Percentiles rank a stretch among this genome's conserved stretches.
Conservation (phyloP, 2,888 invertebrate species). For the Ormyrus thymus region DNA sequence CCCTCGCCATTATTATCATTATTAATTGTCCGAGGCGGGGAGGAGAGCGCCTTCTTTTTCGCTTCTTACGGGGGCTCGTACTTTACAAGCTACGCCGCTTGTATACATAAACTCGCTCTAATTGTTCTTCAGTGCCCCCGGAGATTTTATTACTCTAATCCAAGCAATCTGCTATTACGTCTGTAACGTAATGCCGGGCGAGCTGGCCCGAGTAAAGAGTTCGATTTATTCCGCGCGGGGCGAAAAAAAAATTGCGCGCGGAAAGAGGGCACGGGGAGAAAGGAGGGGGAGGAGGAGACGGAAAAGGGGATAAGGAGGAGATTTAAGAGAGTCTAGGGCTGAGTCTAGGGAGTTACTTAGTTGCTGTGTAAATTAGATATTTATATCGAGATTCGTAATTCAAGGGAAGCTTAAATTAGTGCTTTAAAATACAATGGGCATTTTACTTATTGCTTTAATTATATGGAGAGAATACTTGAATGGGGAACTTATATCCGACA, state of each 20-base stretch:
- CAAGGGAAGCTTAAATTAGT: no score
- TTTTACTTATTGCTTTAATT: no score
- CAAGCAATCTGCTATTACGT: conserved; percentile 45
- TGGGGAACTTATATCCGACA: no score
- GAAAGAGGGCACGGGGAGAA: conserved; percentile 16
- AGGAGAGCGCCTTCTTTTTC: neutral
- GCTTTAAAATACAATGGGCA: no score
- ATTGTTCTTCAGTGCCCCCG: conserved; percentile 42
- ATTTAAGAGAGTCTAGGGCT: conserved; percentile 26
- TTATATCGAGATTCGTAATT: no score
- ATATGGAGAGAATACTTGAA: no score
- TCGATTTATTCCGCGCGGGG: conserved; percentile 36
- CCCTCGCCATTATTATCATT: neutral
- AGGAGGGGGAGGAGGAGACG: neutral
- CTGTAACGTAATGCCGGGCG: conserved; percentile 3
- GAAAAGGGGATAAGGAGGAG: conserved; percentile 13
- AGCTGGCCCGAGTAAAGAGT: conserved; percentile 21
- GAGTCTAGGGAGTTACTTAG: conserved; percentile 4
- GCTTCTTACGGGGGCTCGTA: neutral
- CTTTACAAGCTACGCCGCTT: conserved; percentile 15
- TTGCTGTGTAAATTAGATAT: conserved; percentile 33
- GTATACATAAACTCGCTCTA: conserved; percentile 43
- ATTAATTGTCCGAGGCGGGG: neutral
- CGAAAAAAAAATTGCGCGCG: conserved; percentile 4
- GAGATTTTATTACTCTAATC: conserved; percentile 50